A percentile compares a stretch with the other conserved stretches of the same genome.
Evolutionary conservation across 2,113 vertebrate species (phyloP).

Genomic region (Toxotes chatareus): DNA sequence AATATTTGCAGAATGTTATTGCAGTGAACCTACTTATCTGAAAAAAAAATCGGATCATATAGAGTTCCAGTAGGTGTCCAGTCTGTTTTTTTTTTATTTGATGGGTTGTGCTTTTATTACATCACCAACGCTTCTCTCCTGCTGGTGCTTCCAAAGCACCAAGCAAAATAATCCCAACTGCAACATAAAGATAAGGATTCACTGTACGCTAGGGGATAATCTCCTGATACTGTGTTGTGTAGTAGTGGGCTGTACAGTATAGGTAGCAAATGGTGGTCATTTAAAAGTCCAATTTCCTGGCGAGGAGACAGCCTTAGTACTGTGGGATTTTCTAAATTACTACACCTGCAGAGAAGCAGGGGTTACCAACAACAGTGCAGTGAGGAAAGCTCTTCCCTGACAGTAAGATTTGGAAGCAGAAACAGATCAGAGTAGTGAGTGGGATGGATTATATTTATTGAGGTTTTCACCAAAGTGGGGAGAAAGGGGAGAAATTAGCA

Average conservation of each 20-base stretch:
- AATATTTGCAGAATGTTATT: slow-evolving; percentile 38
- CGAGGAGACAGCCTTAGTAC: slow-evolving; percentile 38
- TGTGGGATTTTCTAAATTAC: slow-evolving; percentile 64
- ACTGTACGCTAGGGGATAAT: slow-evolving; percentile 66
- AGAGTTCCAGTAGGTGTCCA: slow-evolving; percentile 34
- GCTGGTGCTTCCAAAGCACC: slow-evolving; percentile 46
- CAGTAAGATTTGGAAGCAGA: slow-evolving; percentile 49
- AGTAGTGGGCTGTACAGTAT: slow-evolving; percentile 52
- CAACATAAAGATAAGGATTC: slow-evolving; percentile 75
- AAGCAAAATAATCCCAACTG: slow-evolving; percentile 73
- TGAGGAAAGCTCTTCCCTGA: slow-evolving; percentile 38
- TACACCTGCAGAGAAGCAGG: slow-evolving; percentile 60
- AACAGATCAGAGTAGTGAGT: slow-evolving; percentile 39
- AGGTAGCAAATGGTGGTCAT: slow-evolving; percentile 58
- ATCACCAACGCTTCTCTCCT: slow-evolving; percentile 41
- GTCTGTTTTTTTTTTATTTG: slow-evolving; percentile 50
- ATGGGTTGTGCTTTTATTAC: slow-evolving; percentile 54
- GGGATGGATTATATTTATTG: slow-evolving; percentile 28
- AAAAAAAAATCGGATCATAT: slow-evolving; percentile 34
- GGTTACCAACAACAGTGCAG: slow-evolving; percentile 54
- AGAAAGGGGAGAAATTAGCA: slow-evolving; percentile 13
- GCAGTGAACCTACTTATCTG: slow-evolving; percentile 31
- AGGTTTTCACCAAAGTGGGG: slow-evolving; percentile 19
- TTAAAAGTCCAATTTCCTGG: slow-evolving; percentile 68
- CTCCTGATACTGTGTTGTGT: slow-evolving; percentile 68